Evolutionary conservation across 2,113 vertebrate genomes (phyloP).

Genomic region (Larimichthys crocea): DNA sequence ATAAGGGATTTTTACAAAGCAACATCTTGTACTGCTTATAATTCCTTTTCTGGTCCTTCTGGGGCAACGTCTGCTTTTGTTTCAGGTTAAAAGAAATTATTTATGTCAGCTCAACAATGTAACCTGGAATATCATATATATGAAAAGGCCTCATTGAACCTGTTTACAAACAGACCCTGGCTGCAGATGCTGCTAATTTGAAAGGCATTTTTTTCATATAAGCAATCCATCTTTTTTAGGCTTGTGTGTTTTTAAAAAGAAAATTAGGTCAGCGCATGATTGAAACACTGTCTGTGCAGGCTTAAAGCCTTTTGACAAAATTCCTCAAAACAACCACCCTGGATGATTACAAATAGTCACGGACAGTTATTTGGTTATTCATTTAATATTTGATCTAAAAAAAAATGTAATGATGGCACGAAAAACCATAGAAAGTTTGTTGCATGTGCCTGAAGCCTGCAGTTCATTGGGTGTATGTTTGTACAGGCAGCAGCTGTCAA

Average conservation of each 20-base stretch:
- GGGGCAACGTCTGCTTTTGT: slow-evolving; percentile 34
- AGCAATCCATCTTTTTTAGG: neutral
- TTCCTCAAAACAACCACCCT: neutral
- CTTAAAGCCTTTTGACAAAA: neutral
- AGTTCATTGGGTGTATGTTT: neutral
- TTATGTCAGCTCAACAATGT: slow-evolving; percentile 27
- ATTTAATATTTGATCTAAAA: neutral
- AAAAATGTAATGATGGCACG: neutral
- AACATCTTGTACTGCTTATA: slow-evolving; percentile 16
- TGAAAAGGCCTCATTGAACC: slow-evolving; percentile 31
- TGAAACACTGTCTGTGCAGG: neutral
- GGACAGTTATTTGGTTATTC: neutral
- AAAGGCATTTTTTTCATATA: neutral
- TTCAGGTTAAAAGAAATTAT: slow-evolving; percentile 36
- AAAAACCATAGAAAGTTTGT: neutral
- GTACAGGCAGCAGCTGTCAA: neutral
- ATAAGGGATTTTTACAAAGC: slow-evolving; percentile 43
- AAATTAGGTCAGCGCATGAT: slow-evolving; percentile 7
- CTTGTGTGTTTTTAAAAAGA: slow-evolving; percentile 1
- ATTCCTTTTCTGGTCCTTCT: slow-evolving; percentile 19
- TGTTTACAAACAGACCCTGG: neutral
- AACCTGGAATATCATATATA: slow-evolving; percentile 2
- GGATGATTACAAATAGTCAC: neutral
- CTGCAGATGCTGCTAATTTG: neutral
- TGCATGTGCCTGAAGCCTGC: neutral